Base-by-base conservation (phyloP, 1,140 invertebrate species). In the Tetraneura akinire region DNA sequence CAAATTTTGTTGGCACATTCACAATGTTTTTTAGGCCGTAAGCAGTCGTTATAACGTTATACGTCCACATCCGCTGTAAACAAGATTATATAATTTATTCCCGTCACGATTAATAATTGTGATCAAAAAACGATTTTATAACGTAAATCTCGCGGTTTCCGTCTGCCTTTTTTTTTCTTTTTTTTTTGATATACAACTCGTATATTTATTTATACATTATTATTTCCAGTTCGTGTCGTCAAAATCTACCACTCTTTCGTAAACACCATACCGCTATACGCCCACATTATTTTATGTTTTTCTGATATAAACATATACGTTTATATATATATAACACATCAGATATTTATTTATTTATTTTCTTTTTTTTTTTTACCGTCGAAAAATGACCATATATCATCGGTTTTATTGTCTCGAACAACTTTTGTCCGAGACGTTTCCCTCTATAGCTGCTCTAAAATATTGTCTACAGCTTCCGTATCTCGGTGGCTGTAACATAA, bases 401-500 rank as follows among this genome's bases (percentile, higher is more conserved):
- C 29, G 47, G 70, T 53, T 73, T 73, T 53, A 51, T 73, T 73
- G 29, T 53, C 16, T 21, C 4, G 23, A 29, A 73, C 70, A 49
- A 53, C 70, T 73, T 73, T 73, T 73, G 70, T 18, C 26, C 3
- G 16, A 51, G 70, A 73, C 47, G 29, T 53, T 73, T 29, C 29
- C 11, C 26, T 51, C 47, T 66, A n/a, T n/a, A 32, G 11, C 18
- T 21, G 64, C 29, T 73, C 29, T 37, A 73, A 73, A 73, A 73
- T 73, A 73, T 53, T 53, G 70, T 73, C 51, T 23, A 29, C 70
- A 1, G 47, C 26, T 73, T 73, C 70, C 49, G 47, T n/a, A n/a
- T 2, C 14, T 3, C 11, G 11, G 18, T 8, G 3, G 1, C n/a
- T 2, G 18, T 3, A n/a, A 18, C 3, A 53, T 14, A 68, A 68